Evolutionary conservation across 1,140 invertebrate species (phyloP).

Genomic region (Scaptodrosophila lebanonensis): DNA sequence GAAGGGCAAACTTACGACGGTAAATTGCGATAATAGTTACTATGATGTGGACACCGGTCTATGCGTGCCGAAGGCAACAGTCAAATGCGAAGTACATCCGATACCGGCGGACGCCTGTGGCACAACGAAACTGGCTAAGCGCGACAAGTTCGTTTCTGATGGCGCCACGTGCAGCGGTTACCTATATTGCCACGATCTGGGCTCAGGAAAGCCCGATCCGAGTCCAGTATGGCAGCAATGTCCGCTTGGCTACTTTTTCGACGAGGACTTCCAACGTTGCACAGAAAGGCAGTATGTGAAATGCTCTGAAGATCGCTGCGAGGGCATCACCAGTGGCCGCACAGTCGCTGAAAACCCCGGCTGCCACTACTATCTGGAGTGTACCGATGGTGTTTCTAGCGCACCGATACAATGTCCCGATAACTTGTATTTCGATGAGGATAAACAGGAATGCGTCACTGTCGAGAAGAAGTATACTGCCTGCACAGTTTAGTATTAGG

Average conservation of each 20-base stretch:
- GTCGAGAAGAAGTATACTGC: slow-evolving; percentile 12
- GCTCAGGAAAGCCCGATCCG: slow-evolving; percentile 44
- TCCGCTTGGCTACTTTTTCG: slow-evolving; percentile 37
- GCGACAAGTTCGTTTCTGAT: slow-evolving; percentile 49
- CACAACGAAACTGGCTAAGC: slow-evolving; percentile 46
- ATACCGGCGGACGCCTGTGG: slow-evolving; percentile 47
- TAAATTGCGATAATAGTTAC: slow-evolving; percentile 35
- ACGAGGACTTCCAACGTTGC: slow-evolving; percentile 32
- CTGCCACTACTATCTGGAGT: slow-evolving; percentile 49
- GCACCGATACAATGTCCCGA: background rate
- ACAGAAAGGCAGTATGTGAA: slow-evolving; percentile 7
- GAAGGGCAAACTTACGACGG: background rate
- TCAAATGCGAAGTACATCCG: slow-evolving; percentile 44
- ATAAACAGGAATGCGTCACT: slow-evolving; percentile 11
- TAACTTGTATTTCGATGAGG: slow-evolving; percentile 31
- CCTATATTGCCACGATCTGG: slow-evolving; percentile 54
- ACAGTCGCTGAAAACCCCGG: slow-evolving; percentile 36
- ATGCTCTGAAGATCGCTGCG: slow-evolving; percentile 58
- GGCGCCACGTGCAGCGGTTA: slow-evolving; percentile 60
- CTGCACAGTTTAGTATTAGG: slow-evolving; percentile 8
- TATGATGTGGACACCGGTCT: slow-evolving; percentile 22
- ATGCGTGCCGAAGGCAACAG: slow-evolving; percentile 39
- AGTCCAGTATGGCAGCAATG: slow-evolving; percentile 38
- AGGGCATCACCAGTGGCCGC: slow-evolving; percentile 38
- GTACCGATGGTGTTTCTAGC: slow-evolving; percentile 25